A percentile compares a stretch with the other conserved stretches of the same genome.
Conservation (phyloP, 1,140 invertebrate species). For the Diachasma alloeum region DNA sequence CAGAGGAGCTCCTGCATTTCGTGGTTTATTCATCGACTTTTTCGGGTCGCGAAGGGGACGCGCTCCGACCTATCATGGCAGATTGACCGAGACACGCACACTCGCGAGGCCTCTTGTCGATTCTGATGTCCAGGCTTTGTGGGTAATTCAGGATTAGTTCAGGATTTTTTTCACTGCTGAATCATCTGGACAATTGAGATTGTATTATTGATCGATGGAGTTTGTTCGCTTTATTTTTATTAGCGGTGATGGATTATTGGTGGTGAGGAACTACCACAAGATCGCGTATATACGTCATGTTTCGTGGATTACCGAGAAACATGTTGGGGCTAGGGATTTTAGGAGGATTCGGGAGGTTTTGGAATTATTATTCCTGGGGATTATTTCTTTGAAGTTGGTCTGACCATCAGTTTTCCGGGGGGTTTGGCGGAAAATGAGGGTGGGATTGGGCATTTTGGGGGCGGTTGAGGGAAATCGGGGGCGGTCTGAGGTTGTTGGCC, state of each 20-base stretch:
- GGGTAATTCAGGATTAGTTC: background rate
- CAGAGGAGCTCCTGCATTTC: conserved; percentile 49
- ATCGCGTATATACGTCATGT: conserved; percentile 5
- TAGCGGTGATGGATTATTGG: background rate
- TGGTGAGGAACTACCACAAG: background rate
- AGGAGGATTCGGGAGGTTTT: background rate
- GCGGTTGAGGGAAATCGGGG: background rate
- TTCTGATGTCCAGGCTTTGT: background rate
- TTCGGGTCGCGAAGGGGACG: conserved; percentile 47
- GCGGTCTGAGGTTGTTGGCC: background rate
- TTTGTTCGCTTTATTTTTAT: background rate
- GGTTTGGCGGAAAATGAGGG: background rate
- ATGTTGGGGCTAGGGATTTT: background rate
- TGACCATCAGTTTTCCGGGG: background rate
- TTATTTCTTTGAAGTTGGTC: background rate
- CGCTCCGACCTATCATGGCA: conserved; percentile 58
- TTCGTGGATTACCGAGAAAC: background rate
- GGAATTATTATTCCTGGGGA: background rate
- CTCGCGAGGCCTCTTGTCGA: background rate
- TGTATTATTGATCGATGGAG: background rate
- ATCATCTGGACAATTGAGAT: background rate
- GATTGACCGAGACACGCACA: conserved; percentile 39
- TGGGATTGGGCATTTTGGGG: background rate
- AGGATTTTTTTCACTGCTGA: background rate
- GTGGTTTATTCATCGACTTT: conserved; percentile 42